A percentile compares a stretch with the other conserved stretches of the same genome.
Evolutionary conservation across 2,113 vertebrate genomes (phyloP).

Genomic region (Caracal caracal): DNA sequence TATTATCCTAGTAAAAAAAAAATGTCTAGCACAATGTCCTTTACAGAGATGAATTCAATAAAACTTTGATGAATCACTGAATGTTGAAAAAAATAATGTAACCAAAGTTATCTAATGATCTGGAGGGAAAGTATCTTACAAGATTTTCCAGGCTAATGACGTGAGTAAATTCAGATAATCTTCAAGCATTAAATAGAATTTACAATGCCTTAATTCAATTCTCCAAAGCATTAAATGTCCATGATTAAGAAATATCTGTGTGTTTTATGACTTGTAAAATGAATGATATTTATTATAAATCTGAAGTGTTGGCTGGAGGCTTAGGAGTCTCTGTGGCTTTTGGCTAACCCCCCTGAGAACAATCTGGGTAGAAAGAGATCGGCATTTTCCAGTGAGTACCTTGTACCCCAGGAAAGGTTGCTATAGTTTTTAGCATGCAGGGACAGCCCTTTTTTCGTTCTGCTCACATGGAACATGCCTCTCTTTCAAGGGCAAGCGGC

Average conservation of each 20-base stretch:
- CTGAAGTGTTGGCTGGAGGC: background rate
- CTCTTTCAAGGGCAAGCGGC: background rate
- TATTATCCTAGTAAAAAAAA: background rate
- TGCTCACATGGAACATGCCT: background rate
- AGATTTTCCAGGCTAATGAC: slow-evolving; percentile 59
- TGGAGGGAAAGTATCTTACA: slow-evolving; percentile 23
- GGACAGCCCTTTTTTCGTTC: background rate
- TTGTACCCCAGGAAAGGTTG: background rate
- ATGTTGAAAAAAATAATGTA: background rate
- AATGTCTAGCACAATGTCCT: background rate
- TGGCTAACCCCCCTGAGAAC: background rate
- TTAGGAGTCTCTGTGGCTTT: background rate
- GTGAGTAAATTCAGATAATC: slow-evolving; percentile 69
- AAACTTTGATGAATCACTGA: slow-evolving; percentile 19
- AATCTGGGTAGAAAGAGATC: background rate
- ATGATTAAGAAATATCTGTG: slow-evolving; percentile 63
- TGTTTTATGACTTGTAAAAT: slow-evolving; percentile 57
- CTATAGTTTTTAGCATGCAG: background rate
- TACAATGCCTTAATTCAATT: slow-evolving; percentile 64
- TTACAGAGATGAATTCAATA: background rate
- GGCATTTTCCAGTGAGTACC: background rate
- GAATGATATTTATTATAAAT: slow-evolving; percentile 25
- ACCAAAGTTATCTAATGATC: slow-evolving; percentile 19
- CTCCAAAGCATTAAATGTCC: slow-evolving; percentile 58
- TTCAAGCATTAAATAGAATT: slow-evolving; percentile 67